Percentiles rank a stretch among this genome's conserved stretches.
phyloP scores from a whole-genome alignment of 2,888 invertebrate species.

The Diarsia mendica region DNA sequence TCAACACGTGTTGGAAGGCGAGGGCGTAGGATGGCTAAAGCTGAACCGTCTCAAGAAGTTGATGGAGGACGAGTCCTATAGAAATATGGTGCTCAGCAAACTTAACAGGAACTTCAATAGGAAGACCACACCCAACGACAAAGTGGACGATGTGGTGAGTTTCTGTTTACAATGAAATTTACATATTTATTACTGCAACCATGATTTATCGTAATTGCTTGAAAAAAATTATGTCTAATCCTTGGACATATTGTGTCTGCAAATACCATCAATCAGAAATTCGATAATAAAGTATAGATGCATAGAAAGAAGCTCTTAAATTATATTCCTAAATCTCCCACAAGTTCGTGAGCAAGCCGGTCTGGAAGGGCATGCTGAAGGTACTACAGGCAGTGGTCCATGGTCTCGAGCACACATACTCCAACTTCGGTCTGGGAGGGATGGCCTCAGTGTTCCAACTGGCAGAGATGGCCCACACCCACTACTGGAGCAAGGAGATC shows the following conservation, averaged over 20 bases:
- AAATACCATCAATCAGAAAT: neutral
- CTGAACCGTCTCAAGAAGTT: slow-evolving; percentile 97
- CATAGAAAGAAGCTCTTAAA: neutral
- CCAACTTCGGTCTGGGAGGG: slow-evolving; percentile 98
- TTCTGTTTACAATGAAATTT: neutral
- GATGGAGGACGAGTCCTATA: slow-evolving; percentile 99
- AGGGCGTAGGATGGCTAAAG: slow-evolving; percentile 99
- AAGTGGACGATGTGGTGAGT: slow-evolving; percentile 98
- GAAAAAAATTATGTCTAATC: neutral
- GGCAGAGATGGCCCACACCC: slow-evolving; percentile 99
- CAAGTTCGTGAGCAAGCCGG: slow-evolving; percentile 96
- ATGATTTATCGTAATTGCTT: too few relatives aligned
- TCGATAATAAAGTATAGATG: neutral
- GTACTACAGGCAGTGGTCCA: slow-evolving; percentile 96
- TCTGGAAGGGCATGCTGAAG: slow-evolving; percentile 99
- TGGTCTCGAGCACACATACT: slow-evolving; percentile 97
- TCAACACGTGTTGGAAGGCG: slow-evolving; percentile 96
- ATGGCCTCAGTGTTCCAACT: slow-evolving; percentile 99
- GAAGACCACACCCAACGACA: slow-evolving; percentile 98
- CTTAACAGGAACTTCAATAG: slow-evolving; percentile 97
- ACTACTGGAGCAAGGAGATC: slow-evolving; percentile 98
- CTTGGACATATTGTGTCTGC: neutral
- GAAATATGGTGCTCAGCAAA: slow-evolving; percentile 98
- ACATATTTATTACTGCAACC: neutral
- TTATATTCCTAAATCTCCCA: slow-evolving; percentile 62